These are phyloP conservation scores for Myotis lucifugus DNA, from an alignment of 2,113 vertebrate genomes.

Conservation along the genomic window DNA sequence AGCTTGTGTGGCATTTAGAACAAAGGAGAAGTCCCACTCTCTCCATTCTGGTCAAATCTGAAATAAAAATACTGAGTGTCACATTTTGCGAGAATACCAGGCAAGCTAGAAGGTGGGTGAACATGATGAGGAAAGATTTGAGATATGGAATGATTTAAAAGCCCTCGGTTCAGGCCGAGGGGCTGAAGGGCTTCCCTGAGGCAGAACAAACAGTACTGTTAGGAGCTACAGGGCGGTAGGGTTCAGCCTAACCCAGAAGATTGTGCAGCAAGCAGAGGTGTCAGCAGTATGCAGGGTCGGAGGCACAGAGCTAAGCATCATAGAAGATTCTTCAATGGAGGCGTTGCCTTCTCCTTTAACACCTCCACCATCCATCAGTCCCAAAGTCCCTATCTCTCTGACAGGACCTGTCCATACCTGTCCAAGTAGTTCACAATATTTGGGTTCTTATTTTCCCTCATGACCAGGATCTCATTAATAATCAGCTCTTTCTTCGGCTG, in stretches of 20 bases:
- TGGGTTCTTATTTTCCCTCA: conserved; percentile 99
- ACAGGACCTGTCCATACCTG: conserved; percentile 87
- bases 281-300: not conserved
- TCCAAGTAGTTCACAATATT: conserved; percentile 99
- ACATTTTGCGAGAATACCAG: not conserved
- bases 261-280: not conserved
- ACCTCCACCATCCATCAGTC: not conserved
- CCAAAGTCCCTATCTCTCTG: not conserved
- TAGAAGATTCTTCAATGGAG: not conserved
- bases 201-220: not conserved
- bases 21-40: not conserved
- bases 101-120: not conserved
- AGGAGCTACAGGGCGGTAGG: not conserved
- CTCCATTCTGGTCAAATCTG: conserved; percentile 7
- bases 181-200: not conserved
- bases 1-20: not conserved
- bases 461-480: conserved; percentile 98
- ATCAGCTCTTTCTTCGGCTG: conserved; percentile 98
- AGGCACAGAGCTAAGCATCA: not conserved
- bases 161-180: not conserved
- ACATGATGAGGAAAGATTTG: not conserved
- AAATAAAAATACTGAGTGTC: not conserved
- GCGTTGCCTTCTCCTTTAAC: not conserved
- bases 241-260: conserved; percentile 12
- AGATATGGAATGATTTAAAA: not conserved